Conservation (phyloP, 2,888 invertebrate species). For the Drosophila robusta region DNA sequence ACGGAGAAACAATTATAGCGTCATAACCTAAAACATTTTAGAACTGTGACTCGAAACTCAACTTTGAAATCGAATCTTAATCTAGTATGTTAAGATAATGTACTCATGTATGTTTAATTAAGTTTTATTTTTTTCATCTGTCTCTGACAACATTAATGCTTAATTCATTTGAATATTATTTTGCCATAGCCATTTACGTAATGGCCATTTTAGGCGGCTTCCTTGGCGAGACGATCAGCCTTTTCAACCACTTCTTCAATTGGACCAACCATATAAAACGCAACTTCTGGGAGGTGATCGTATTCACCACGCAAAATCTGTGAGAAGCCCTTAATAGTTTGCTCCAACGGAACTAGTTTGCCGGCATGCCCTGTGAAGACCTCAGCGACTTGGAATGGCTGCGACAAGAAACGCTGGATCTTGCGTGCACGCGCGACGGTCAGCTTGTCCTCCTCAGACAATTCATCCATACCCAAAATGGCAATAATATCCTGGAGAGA, state of each 20-base stretch:
- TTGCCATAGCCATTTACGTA: conserved; percentile 15
- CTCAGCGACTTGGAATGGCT: conserved; percentile 97
- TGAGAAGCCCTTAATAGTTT: conserved; percentile 95
- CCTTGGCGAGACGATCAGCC: conserved; percentile 87
- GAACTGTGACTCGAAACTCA: no score
- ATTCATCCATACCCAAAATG: conserved; percentile 96
- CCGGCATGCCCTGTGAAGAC: conserved; percentile 97
- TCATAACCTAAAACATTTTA: no score
- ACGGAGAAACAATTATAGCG: no score
- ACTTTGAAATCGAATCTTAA: background rate
- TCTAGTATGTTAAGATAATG: background rate
- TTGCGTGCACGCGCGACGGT: conserved; percentile 97
- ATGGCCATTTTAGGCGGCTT: conserved; percentile 69
- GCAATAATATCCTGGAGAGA: conserved; percentile 95
- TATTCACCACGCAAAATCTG: conserved; percentile 93
- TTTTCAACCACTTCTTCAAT: conserved; percentile 95
- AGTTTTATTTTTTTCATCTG: conserved; percentile 43
- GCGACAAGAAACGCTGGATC: conserved; percentile 97
- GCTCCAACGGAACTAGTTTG: conserved; percentile 93
- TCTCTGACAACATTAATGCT: conserved; percentile 56
- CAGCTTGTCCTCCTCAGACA: conserved; percentile 97
- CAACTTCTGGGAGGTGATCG: conserved; percentile 97
- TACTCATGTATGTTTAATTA: conserved; percentile 17
- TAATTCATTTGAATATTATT: conserved; percentile 52
- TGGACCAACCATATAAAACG: conserved; percentile 98